phyloP scores from a whole-genome alignment of 1,140 invertebrate species.

The Saccostrea echinata region DNA sequence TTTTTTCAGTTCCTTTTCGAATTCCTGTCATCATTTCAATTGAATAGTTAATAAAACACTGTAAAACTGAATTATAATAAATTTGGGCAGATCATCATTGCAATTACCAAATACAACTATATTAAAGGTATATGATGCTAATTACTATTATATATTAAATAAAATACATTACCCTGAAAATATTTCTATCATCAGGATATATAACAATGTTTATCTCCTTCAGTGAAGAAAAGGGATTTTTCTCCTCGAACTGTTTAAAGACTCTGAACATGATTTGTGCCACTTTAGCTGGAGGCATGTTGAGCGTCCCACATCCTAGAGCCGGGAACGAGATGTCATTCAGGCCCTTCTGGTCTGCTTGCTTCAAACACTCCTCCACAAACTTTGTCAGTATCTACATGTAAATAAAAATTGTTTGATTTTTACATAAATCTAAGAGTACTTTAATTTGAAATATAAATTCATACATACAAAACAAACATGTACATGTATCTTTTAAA shows the following conservation, averaged over 20 bases:
- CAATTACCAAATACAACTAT: not conserved
- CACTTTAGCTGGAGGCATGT: constrained; percentile 49
- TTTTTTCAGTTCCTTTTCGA: not conserved
- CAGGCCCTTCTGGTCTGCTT: not conserved
- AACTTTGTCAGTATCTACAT: constrained; percentile 16
- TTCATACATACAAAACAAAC: too few species aligned
- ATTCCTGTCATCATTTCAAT: not conserved
- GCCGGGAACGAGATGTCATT: constrained; percentile 51
- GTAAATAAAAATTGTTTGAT: not conserved
- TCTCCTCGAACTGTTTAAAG: constrained; percentile 25
- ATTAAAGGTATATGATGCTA: not conserved
- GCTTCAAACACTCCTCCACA: constrained; percentile 32
- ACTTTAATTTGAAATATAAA: not conserved
- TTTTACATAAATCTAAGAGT: not conserved
- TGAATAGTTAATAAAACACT: not conserved
- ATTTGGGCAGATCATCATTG: not conserved
- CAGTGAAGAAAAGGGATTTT: constrained; percentile 15
- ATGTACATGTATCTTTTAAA: too few species aligned
- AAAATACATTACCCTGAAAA: constrained; percentile 35
- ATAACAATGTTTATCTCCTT: constrained; percentile 39
- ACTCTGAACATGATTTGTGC: constrained; percentile 37
- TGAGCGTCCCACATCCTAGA: constrained; percentile 48
- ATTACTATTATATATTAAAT: not conserved
- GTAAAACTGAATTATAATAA: not conserved
- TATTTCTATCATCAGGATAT: constrained; percentile 24